phyloP scores from a whole-genome alignment of 2,797 vertebrate genomes.

The Sebastes oblongus region DNA sequence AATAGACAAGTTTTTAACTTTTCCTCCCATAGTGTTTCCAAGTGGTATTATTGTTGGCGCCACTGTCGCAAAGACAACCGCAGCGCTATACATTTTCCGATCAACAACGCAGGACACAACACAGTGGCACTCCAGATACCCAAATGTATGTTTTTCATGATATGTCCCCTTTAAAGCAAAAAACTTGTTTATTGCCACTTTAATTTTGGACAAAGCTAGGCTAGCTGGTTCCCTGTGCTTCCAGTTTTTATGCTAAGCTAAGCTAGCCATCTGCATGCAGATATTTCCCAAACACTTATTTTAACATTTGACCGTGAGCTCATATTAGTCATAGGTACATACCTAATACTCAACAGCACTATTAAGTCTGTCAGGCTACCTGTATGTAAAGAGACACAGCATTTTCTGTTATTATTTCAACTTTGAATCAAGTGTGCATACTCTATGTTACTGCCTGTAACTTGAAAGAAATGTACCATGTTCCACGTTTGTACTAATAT shows the following conservation, averaged over 20 bases:
- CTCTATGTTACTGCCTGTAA: neutral
- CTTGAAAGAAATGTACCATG: neutral
- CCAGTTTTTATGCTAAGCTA: neutral
- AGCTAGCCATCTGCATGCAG: neutral
- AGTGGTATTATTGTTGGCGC: neutral
- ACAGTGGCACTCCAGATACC: neutral
- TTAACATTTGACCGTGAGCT: neutral
- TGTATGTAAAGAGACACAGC: neutral
- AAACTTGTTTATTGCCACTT: neutral
- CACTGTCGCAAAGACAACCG: neutral
- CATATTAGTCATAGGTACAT: neutral
- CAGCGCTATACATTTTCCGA: neutral
- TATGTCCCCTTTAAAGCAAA: neutral
- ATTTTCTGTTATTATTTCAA: neutral
- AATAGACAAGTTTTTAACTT: neutral
- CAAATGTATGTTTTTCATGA: neutral
- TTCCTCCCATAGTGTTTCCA: accelerated
- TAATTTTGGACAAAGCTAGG: neutral
- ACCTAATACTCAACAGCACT: neutral
- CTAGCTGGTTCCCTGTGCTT: neutral
- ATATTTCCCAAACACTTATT: neutral
- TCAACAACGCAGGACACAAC: neutral
- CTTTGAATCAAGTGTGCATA: slow-evolving; percentile 1
- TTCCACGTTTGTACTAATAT: neutral
- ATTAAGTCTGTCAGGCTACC: neutral